These are phyloP conservation scores for Peromyscus melanophrys DNA, from an alignment of 2,797 vertebrate species.

Conservation along the genomic window DNA sequence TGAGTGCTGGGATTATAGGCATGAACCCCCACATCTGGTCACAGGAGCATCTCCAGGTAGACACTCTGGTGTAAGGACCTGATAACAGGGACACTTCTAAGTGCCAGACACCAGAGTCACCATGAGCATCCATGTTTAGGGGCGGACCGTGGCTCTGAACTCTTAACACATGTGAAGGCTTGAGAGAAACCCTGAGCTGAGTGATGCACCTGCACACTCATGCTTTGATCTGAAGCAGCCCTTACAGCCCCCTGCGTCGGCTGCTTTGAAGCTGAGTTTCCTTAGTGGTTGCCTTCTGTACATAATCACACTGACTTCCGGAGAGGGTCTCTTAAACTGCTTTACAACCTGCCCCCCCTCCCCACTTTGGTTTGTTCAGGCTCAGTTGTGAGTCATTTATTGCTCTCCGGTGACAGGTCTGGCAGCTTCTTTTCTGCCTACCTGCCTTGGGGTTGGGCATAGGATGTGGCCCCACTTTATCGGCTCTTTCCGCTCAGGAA, in stretches of 20 bases:
- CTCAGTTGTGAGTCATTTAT: not conserved
- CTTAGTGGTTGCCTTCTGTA: not conserved
- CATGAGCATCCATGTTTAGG: not conserved
- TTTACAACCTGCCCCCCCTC: not conserved
- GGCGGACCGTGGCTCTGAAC: not conserved
- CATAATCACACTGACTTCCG: not conserved
- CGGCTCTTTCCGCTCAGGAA: constrained; percentile 52
- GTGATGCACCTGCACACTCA: accelerated
- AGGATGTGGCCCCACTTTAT: not conserved
- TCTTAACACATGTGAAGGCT: not conserved
- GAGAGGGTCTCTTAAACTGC: constrained; percentile 51
- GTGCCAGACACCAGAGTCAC: not conserved
- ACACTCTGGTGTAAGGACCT: not conserved
- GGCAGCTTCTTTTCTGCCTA: not conserved
- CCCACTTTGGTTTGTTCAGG: not conserved
- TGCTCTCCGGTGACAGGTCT: not conserved
- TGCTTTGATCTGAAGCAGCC: constrained; percentile 35
- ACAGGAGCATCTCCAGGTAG: not conserved
- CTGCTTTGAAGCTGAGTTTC: constrained; percentile 21
- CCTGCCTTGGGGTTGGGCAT: not conserved
- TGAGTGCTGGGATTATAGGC: not conserved
- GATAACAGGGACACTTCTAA: not conserved
- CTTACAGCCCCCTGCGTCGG: not conserved
- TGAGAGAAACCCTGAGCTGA: not conserved
- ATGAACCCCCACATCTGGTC: not conserved